phyloP scores from a whole-genome alignment of 2,113 vertebrate genomes.

The Microcebus tavaratra region DNA sequence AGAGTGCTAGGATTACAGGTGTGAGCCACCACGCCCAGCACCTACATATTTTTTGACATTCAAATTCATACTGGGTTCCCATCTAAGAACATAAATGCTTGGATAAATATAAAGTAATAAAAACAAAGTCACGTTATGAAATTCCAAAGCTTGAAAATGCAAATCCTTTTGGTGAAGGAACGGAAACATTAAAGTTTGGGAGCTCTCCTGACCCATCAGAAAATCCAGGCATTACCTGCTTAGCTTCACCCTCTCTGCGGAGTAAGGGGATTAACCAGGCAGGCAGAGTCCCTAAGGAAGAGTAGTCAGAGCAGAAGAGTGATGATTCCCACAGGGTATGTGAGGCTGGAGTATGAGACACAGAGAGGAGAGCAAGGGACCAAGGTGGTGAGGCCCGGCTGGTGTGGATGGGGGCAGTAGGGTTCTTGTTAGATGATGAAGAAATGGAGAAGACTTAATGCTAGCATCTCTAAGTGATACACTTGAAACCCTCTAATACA shows the following conservation, averaged over 20 bases:
- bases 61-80: not conserved
- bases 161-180: not conserved
- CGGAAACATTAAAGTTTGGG: not conserved
- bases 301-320: not conserved
- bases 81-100: not conserved
- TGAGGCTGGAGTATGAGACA: not conserved
- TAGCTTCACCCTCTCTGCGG: not conserved
- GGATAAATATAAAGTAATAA: not conserved
- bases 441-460: not conserved
- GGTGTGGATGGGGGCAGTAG: rapidly evolving
- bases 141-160: constrained; percentile 16
- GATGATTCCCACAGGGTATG: not conserved
- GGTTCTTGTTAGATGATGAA: not conserved
- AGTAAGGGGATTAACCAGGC: not conserved
- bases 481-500: not conserved
- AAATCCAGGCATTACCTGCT: not conserved
- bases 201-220: not conserved
- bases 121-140: constrained; percentile 1
- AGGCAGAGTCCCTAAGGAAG: not conserved
- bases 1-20: too few relatives aligned
- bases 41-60: not conserved
- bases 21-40: too few relatives aligned
- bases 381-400: not conserved
- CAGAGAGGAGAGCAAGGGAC: not conserved
- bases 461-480: too few relatives aligned